Evolutionary conservation across 2,113 vertebrate genomes (phyloP), one percentile per base, ranked within the genome.

Genomic region (Onychostruthus taczanowskii): DNA sequence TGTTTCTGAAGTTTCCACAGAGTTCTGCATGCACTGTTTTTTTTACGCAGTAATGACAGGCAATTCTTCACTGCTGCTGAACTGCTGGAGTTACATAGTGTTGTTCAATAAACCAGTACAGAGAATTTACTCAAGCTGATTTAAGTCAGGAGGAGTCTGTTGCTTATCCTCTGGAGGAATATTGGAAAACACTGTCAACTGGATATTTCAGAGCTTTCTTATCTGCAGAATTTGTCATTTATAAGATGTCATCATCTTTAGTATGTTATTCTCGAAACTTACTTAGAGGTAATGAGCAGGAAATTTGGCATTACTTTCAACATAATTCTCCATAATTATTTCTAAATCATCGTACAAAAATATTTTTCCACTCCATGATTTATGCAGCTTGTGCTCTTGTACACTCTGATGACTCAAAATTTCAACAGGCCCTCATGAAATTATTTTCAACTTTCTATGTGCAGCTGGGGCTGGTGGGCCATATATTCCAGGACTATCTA

Each of bases 351-450:
- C 78, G n/a, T 53, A 92, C 62, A 96, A 96, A 95, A 97, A 95
- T 95, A 95, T 94, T 95, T 96, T 91, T 90, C 89, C 73, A 94
- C 44, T 95, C 76, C 31, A 31, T 78, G 86, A 95, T 94, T 96
- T 92, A 87, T 81, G 83, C 89, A 95, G 93, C 83, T 93, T 92
- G 80, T 93, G 91, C 89, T 94, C 94, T 94, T 89, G 37, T 94
- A 86, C 84, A 78, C 80, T 64, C 64, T 88, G 93, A 97, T 95
- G 96, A 97, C 84, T 95, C 96, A 96, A 94, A 94, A 96, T 94
- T 95, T 96, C 89, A 95, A 87, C 77, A 96, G 80, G 61, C 80
- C 80, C 76, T 94, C 41, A 72, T 41, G 73, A 84, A 73, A 94
- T 64, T 92, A 90, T 86, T 94, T 90, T 84, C 69, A 94, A 61